Base-by-base conservation (phyloP, 2,797 vertebrate genomes). In the Typhlichthys subterraneus region DNA sequence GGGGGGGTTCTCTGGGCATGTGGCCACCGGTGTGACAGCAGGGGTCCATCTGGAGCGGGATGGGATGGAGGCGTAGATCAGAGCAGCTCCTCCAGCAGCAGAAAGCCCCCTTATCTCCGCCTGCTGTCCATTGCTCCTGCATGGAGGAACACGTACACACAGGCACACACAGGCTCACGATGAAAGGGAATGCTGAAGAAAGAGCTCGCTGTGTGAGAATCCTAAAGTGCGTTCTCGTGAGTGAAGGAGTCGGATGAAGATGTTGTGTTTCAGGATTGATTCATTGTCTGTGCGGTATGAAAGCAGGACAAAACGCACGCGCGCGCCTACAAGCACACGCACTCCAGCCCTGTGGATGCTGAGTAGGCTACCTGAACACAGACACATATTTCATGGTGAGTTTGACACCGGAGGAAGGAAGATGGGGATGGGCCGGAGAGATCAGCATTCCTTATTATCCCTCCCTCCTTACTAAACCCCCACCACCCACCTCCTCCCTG, bases 11-110 rank as follows among this genome's bases (percentile, higher is more conserved):
- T 70, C 61, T 76, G 69, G 79, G 77, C 75, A 72, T 69, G 69
- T 58, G 73, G 80, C 77, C 80, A 80, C 67, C 61, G 71, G 63
- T 73, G 67, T 68, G 78, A 72, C 85, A 81, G 69, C 67, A 59
- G 72, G 72, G 48, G 65, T 76, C 72, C 78, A 71, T 80, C 73
- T 82, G 80, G 65, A 80, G 63, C 31, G 45, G 62, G 65, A 72
- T 59, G 73, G 78, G 69, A 76, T 66, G 67, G 69, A 73, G 55
- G 63, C 73, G 73, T 19, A 4, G 54, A 54, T 12, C 54, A 38
- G 33, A 38, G 33, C 6, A 38, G 13, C n/a, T 56, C 76, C 76
- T 82, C 70, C 59, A 75, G 49, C 61, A 65, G 71, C 57, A 85
- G 69, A 81, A 76, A 80, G 67, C 63, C 66, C 63, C 65, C 65